Base-by-base conservation (phyloP, 2,888 invertebrate genomes). In the Gastrophysa polygoni region DNA sequence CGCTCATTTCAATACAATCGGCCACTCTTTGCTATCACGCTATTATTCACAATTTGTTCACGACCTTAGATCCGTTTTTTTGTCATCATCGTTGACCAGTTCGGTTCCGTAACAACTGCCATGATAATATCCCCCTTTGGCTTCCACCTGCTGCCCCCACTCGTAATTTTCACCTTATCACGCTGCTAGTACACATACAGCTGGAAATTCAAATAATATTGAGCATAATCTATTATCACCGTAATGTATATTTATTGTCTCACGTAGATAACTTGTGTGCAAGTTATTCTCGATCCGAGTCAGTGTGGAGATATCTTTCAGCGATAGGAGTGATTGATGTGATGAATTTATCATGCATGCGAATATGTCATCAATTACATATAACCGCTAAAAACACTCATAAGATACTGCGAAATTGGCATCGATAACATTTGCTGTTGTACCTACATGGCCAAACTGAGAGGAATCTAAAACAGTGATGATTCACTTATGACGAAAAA, bases 121-220 rank as follows among this genome's bases (percentile, higher is more conserved):
- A 38, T 58, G 50, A 58, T 43, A 50, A 38, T 61, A 59, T 58
- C 61, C 60, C 62, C 59, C 47, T 50, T 64, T 58, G 34, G 48
- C 49, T 64, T 65, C 55, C 65, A 66, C 68, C 67, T 66, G 61
- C 54, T 57, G 51, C 55, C 64, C 61, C 62, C 64, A 57, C 62
- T 56, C 38, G 34, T 44, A 43, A 38, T 43, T 32, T 7, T 34
- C 29, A 47, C 57, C 52, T 67, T 64, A 67, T 67, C 66, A 62
- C 47, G 16, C 7, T 6, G 34, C 29, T 52, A 29, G 43, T 50
- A 50, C 52, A 44, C 51, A 18, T 51, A 44, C 55, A 50, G 14
- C 24, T 24, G 24, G 7, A 24, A 24, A 38, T 38, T 38, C 14
- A 38, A 20, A 50, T 14, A 3, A 38, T 38, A 14, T 3, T 6